Evolutionary conservation across 2,888 invertebrate genomes (phyloP), one percentile per base, ranked within the genome.

Genomic region (Melinaea marsaeus): DNA sequence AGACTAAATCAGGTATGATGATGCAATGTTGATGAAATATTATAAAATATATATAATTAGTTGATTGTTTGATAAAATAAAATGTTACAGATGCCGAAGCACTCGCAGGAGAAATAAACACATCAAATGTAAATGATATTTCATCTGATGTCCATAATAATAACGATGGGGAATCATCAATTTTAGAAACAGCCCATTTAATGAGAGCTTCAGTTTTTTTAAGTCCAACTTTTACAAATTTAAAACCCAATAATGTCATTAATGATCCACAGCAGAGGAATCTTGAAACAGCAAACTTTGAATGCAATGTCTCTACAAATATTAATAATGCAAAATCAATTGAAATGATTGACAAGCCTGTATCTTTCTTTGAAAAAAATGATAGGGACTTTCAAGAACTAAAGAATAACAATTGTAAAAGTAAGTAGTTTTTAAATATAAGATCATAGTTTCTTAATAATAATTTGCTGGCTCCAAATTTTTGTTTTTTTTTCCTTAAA

Each of bases 121-220:
- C 9, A 51, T 32, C 32, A 32, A 32, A 51, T 32, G 6, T 51
- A 22, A 32, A 51, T 51, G 35, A 45, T 33, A 33, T 58, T 22
- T 5, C 13, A 34, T 33, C 35, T 42, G 54, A 13, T 46, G 65
- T 55, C 2, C 3, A 56, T 59, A 22, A 22, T 42, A 57, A 60
- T 55, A 58, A 35, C 57, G 42, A 57, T 56, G 70, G 74, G 59
- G 75, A 77, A 51, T 71, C 84, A 61, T 86, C 86, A 60, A 83
- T 88, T 64, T 77, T 85, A 68, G 81, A 89, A 81, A 90, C 89
- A 62, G 88, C 86, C 64, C 79, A 71, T 71, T 79, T 89, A 64
- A 85, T 89, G 84, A 88, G 81, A 72, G 78, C 80, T 60, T 87
- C 89, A 13, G 80, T 90, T 45, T 81, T 88, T 66, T 76, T 90